A percentile compares a stretch with the other conserved stretches of the same genome.
Evolutionary conservation across 2,888 invertebrate genomes (phyloP).

Genomic region (Melinopterus prodromus): DNA sequence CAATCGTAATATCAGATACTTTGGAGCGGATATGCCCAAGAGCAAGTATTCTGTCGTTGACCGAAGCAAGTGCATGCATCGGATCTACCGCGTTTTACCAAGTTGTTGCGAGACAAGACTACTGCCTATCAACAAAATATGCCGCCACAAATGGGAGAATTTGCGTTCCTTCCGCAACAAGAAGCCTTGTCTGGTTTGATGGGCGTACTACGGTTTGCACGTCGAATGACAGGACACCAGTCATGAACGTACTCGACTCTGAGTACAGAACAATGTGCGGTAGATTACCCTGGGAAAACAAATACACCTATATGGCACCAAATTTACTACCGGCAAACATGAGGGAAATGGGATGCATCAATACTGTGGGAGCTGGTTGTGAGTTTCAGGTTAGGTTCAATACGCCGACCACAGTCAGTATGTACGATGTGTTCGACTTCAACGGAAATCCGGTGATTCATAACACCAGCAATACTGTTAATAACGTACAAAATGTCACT

Average conservation of each 20-base stretch:
- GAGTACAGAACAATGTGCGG: constrained; percentile 14
- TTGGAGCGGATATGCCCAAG: not conserved
- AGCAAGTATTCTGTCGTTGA: not conserved
- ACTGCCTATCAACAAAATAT: constrained; percentile 12
- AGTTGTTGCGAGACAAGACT: constrained; percentile 8
- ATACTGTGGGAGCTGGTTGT: not conserved
- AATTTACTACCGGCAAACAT: not conserved
- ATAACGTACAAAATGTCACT: not conserved
- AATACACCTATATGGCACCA: constrained; percentile 6
- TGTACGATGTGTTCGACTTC: not conserved
- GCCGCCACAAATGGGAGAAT: constrained; percentile 16
- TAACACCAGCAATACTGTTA: not conserved
- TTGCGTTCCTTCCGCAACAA: constrained; percentile 7
- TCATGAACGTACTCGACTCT: not conserved
- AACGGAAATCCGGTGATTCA: not conserved
- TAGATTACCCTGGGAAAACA: constrained; percentile 8
- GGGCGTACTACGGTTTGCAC: not conserved
- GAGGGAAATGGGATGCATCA: constrained; percentile 11
- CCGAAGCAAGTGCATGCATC: not conserved
- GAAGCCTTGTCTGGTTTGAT: not conserved
- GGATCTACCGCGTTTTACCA: not conserved
- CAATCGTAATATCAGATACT: not conserved
- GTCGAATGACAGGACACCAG: constrained; percentile 12
- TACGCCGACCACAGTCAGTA: not conserved
- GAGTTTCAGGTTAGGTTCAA: not conserved